phyloP scores from a whole-genome alignment of 1,140 invertebrate species.

The Linepithema humile region DNA sequence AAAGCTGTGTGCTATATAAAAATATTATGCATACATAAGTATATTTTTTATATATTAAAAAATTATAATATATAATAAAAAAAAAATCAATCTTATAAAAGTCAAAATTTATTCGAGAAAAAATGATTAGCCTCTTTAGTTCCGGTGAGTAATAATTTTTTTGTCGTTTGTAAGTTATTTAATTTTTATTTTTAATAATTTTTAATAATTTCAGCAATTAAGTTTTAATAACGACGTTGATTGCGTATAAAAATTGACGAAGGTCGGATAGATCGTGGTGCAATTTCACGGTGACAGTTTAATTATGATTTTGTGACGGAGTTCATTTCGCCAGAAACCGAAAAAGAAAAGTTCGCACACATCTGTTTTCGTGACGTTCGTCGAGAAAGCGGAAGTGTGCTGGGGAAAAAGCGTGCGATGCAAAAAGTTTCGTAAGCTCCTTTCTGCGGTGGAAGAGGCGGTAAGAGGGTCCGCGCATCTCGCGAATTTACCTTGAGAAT shows the following conservation, averaged over 20 bases:
- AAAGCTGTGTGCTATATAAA: neutral
- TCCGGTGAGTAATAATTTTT: neutral
- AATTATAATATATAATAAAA: neutral
- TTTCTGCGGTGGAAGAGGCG: neutral
- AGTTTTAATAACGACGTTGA: neutral
- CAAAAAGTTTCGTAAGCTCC: slow-evolving; percentile 2
- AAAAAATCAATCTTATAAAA: neutral
- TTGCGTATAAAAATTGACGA: neutral
- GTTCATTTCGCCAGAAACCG: slow-evolving; percentile 3
- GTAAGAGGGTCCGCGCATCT: neutral
- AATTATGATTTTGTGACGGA: neutral
- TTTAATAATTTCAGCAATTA: neutral
- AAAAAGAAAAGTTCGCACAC: slow-evolving; percentile 23
- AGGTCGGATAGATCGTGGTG: neutral
- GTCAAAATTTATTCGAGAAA: neutral
- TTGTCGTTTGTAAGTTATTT: neutral
- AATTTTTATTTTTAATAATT: neutral
- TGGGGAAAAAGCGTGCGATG: neutral
- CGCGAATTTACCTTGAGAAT: slow-evolving; percentile 93
- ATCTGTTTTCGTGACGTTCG: slow-evolving; percentile 1
- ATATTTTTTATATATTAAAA: neutral
- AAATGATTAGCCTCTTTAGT: too few relatives aligned
- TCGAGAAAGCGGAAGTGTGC: neutral
- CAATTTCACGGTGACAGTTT: neutral
- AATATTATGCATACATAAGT: neutral